A percentile compares a stretch with the other conserved stretches of the same genome.
Evolutionary conservation across 2,888 invertebrate genomes (phyloP).

Genomic region (Caenorhabditis wallacei): DNA sequence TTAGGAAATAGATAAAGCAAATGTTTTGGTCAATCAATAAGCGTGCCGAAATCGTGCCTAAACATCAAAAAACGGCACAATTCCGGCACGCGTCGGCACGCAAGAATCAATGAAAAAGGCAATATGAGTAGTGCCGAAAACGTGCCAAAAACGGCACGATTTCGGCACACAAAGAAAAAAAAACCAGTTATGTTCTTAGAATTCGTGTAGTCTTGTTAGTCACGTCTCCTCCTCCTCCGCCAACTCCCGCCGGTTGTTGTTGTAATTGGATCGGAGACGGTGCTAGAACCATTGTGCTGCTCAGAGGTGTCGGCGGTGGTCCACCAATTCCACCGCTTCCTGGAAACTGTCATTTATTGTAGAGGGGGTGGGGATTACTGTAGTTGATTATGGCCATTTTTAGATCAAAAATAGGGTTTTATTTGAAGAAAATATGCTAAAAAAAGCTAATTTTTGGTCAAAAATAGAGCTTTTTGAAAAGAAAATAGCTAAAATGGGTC

Average conservation of each 20-base stretch:
- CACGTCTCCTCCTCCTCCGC: neutral
- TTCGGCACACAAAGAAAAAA: no score
- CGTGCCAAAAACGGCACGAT: no score
- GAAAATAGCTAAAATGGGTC: no score
- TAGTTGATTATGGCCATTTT: no score
- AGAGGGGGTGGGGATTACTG: neutral
- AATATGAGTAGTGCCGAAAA: conserved; percentile 3
- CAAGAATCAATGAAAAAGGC: conserved; percentile 31
- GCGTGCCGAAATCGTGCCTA: no score
- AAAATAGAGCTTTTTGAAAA: no score
- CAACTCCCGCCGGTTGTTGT: neutral
- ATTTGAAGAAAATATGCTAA: no score
- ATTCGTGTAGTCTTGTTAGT: conserved; percentile 18
- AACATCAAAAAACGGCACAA: no score
- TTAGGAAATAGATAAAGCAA: conserved; percentile 5
- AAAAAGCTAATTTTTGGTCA: no score
- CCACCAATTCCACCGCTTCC: conserved; percentile 64
- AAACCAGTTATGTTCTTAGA: neutral
- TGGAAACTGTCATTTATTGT: conserved; percentile 25
- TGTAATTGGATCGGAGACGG: conserved; percentile 63
- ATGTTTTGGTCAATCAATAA: no score
- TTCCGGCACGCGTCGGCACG: no score
- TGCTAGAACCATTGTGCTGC: conserved; percentile 61
- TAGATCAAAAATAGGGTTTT: no score
- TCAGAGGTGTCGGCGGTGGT: conserved; percentile 66